phyloP scores from a whole-genome alignment of 2,888 invertebrate genomes.

The Scelioninae gen. 2 region DNA sequence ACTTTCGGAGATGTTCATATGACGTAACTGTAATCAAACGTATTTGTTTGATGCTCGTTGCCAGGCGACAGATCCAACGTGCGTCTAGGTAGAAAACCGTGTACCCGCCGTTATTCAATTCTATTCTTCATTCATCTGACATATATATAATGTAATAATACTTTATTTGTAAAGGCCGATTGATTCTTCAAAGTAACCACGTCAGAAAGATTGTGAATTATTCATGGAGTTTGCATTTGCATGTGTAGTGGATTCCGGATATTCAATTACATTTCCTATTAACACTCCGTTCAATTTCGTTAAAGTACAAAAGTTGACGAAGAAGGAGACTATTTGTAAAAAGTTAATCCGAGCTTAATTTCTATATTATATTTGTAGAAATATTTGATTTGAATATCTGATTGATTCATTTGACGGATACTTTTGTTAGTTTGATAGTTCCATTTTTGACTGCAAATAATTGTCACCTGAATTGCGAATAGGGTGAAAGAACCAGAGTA shows the following conservation, averaged over 20 bases:
- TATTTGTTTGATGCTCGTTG: constrained; percentile 55
- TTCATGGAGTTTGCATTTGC: constrained; percentile 40
- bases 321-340: too few species aligned
- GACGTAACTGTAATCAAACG: constrained; percentile 39
- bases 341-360: too few species aligned
- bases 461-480: too few species aligned
- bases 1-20: constrained; percentile 24
- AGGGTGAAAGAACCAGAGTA: too few species aligned
- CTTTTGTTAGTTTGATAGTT: too few species aligned
- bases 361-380: too few species aligned
- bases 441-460: too few species aligned
- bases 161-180: constrained; percentile 51
- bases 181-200: constrained; percentile 51
- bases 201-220: constrained; percentile 32
- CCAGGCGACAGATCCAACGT: constrained; percentile 45
- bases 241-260: constrained; percentile 43
- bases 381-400: too few species aligned
- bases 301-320: constrained; percentile 23
- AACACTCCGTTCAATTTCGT: constrained; percentile 19
- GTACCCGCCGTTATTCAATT: constrained; percentile 51
- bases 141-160: constrained; percentile 43
- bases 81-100: constrained; percentile 35
- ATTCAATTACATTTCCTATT: constrained; percentile 43
- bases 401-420: too few species aligned
- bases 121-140: constrained; percentile 28